A percentile compares a stretch with the other conserved stretches of the same genome.
Evolutionary conservation across 2,888 invertebrate genomes (phyloP).

Genomic region (Oxytorus armatus): DNA sequence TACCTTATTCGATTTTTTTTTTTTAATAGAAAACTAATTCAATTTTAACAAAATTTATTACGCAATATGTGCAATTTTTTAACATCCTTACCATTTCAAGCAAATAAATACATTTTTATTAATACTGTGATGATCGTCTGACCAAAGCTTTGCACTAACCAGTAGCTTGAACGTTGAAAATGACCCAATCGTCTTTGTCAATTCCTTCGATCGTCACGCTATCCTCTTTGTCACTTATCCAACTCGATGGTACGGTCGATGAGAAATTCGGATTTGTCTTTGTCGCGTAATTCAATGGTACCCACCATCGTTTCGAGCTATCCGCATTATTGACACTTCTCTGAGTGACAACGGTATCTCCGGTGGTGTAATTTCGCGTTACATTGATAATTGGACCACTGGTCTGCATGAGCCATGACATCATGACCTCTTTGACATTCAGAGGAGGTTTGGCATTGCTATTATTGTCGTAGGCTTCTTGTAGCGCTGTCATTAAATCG

Average conservation of each 20-base stretch:
- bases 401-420: slow-evolving; percentile 84
- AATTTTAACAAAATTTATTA: no score
- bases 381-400: slow-evolving; percentile 83
- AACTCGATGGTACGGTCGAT: slow-evolving; percentile 85
- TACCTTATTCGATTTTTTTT: no score
- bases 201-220: slow-evolving; percentile 78
- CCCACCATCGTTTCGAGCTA: slow-evolving; percentile 72
- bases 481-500: slow-evolving; percentile 71
- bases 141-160: slow-evolving; percentile 81
- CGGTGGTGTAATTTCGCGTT: slow-evolving; percentile 73
- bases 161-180: slow-evolving; percentile 88
- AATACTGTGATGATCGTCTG: slow-evolving; percentile 1
- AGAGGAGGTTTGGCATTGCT: slow-evolving; percentile 77
- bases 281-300: slow-evolving; percentile 79
- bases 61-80: no score
- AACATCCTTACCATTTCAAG: no score
- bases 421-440: slow-evolving; percentile 71
- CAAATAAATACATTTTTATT: no score
- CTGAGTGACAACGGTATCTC: slow-evolving; percentile 68
- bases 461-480: slow-evolving; percentile 64
- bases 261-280: slow-evolving; percentile 81
- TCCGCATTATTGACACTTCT: slow-evolving; percentile 19
- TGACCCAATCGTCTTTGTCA: slow-evolving; percentile 86
- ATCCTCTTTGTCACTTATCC: slow-evolving; percentile 83
- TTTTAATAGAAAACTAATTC: no score